A percentile compares a stretch with the other conserved stretches of the same genome.
These are phyloP conservation scores for Saimiri boliviensis DNA, from an alignment of 2,113 vertebrate genomes.

Conservation along the genomic window DNA sequence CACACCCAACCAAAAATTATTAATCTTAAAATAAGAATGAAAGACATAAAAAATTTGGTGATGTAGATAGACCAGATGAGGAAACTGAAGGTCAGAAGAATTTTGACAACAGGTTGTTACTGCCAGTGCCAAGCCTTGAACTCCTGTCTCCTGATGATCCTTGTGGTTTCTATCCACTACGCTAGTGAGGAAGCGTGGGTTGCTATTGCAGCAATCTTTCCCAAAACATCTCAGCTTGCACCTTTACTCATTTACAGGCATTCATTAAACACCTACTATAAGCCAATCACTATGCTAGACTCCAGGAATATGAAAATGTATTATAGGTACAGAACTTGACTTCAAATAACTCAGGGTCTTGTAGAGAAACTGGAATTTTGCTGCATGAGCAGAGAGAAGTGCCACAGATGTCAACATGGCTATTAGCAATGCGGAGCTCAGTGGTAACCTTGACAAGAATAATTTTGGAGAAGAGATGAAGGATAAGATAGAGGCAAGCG, in stretches of 20 bases:
- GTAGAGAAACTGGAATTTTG: conserved; percentile 32
- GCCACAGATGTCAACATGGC: background rate
- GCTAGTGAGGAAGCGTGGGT: background rate
- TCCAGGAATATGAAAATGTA: background rate
- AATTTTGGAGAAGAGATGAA: background rate
- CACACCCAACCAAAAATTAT: background rate
- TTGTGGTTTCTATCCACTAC: background rate
- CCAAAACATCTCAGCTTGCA: background rate
- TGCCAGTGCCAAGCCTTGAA: background rate
- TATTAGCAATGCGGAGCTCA: background rate
- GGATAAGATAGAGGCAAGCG: background rate
- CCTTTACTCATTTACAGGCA: conserved; percentile 1
- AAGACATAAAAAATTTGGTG: background rate
- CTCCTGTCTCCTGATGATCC: background rate
- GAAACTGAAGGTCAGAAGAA: background rate
- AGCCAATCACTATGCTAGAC: background rate
- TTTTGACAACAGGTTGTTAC: background rate
- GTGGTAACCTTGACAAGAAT: background rate
- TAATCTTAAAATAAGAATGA: background rate
- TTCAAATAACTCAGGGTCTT: background rate
- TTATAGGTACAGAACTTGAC: background rate
- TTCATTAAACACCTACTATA: conserved; percentile 21
- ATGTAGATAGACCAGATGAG: background rate
- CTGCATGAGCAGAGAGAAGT: background rate
- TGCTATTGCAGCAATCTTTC: background rate